A percentile compares a stretch with the other conserved stretches of the same genome.
phyloP scores from a whole-genome alignment of 2,113 vertebrate genomes.

The Axis porcinus region DNA sequence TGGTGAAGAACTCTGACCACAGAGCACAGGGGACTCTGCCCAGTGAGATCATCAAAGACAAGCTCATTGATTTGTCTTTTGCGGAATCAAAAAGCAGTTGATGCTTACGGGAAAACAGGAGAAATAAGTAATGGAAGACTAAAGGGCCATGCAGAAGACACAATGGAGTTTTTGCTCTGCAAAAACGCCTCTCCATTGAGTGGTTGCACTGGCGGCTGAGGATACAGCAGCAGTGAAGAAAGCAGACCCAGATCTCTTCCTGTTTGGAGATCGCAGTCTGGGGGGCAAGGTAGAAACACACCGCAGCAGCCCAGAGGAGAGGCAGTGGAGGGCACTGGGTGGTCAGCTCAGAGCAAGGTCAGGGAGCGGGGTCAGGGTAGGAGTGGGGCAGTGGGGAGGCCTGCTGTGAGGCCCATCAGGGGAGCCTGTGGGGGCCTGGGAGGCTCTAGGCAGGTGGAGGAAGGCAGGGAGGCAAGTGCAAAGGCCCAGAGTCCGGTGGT shows the following conservation, averaged over 20 bases:
- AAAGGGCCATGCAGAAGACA: not conserved
- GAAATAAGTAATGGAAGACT: not conserved
- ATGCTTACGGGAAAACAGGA: not conserved
- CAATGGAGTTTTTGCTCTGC: not conserved
- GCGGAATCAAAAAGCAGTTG: not conserved
- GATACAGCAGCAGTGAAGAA: too few relatives aligned
- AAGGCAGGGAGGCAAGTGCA: not conserved
- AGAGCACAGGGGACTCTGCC: fast-evolving
- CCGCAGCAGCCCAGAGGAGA: fast-evolving
- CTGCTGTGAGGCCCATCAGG: not conserved
- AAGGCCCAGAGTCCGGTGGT: not conserved
- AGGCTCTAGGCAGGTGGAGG: not conserved
- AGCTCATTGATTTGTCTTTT: not conserved
- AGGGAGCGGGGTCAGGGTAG: fast-evolving
- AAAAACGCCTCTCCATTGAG: fast-evolving
- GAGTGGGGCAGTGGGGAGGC: fast-evolving
- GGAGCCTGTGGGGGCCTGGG: not conserved
- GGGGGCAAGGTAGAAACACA: too few relatives aligned
- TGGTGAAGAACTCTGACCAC: not conserved
- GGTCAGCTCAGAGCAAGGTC: not conserved
- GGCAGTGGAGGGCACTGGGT: not conserved
- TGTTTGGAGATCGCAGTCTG: fast-evolving
- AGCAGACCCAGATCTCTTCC: not conserved
- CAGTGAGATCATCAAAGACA: not conserved
- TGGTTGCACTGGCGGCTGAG: not conserved